A percentile compares a stretch with the other conserved stretches of the same genome.
Evolutionary conservation across 2,888 invertebrate species (phyloP).

Genomic region (Anagyrus pseudococci): DNA sequence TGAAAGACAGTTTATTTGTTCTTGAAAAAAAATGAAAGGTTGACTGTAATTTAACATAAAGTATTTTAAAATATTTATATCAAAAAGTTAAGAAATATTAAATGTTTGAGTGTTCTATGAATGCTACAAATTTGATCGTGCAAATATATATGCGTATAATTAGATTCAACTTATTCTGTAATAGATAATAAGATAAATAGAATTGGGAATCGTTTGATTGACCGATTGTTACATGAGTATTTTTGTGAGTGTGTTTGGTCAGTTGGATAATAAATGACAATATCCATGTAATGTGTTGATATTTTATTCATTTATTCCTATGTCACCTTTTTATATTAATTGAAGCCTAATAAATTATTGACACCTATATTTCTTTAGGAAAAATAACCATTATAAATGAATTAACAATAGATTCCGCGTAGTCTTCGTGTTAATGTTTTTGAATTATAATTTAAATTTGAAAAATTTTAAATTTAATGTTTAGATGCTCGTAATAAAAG

Average conservation of each 20-base stretch:
- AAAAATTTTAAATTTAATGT: too few relatives aligned
- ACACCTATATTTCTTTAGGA: too few relatives aligned
- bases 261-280: conserved; percentile 39
- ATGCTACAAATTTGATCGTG: background rate
- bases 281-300: conserved; percentile 15
- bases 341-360: too few relatives aligned
- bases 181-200: conserved; percentile 2
- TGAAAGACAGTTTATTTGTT: too few relatives aligned
- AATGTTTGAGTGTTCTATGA: conserved; percentile 18
- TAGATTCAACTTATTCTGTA: background rate
- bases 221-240: conserved; percentile 35
- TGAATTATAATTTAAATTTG: too few relatives aligned
- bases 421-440: too few relatives aligned
- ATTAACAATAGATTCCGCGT: too few relatives aligned
- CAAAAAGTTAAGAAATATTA: conserved; percentile 13
- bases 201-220: background rate
- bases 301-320: background rate
- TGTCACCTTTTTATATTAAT: too few relatives aligned
- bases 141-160: background rate
- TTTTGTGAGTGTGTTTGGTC: conserved; percentile 37
- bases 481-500: background rate
- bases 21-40: background rate
- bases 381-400: background rate
- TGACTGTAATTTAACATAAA: conserved; percentile 1
- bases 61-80: background rate